Conservation (phyloP, 2,113 vertebrate genomes). For the Lynx canadensis region DNA sequence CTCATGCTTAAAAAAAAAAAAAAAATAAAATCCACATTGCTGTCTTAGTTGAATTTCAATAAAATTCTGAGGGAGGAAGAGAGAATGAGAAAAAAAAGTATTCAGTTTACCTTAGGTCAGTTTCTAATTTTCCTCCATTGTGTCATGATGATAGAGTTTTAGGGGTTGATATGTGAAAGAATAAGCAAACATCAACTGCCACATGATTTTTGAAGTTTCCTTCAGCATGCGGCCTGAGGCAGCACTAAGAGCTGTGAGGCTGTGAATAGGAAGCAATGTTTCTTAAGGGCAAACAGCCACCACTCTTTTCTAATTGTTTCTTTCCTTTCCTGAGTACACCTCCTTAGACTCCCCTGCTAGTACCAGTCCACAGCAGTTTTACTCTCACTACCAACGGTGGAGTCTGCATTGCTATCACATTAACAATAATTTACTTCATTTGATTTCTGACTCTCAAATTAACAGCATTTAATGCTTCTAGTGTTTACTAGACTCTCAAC, state of each 20-base stretch:
- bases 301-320: neutral
- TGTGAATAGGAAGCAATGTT: neutral
- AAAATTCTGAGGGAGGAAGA: neutral
- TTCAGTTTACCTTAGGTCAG: neutral
- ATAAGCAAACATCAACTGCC: neutral
- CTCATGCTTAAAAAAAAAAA: neutral
- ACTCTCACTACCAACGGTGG: neutral
- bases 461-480: neutral
- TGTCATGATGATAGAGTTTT: neutral
- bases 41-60: neutral
- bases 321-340: neutral
- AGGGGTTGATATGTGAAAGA: neutral
- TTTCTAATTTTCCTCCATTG: neutral
- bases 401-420: neutral
- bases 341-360: neutral
- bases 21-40: neutral
- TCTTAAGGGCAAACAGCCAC: fast-evolving
- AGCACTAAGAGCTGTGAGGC: neutral
- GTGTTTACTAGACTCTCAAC: neutral
- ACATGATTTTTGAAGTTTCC: neutral
- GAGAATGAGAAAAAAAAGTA: neutral
- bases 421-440: neutral
- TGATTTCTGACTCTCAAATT: neutral
- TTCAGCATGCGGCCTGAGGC: neutral
- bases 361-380: neutral